Conservation (phyloP, 2,113 vertebrate species). For the Motacilla alba region DNA sequence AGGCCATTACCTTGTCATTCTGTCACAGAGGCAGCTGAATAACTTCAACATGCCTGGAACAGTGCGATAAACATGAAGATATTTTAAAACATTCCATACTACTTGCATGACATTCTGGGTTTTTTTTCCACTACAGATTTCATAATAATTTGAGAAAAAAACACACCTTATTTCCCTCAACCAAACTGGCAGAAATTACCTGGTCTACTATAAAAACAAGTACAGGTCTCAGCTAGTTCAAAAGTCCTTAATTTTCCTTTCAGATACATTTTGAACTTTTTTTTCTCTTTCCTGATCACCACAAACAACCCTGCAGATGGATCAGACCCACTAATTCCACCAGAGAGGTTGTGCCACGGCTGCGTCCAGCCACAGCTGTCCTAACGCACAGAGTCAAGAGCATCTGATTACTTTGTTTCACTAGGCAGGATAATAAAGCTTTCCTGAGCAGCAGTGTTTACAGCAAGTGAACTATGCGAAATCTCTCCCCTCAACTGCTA, state of each 20-base stretch:
- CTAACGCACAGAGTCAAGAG: background rate
- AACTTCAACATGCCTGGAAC: background rate
- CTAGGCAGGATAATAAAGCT: conserved; percentile 43
- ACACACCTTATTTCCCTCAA: background rate
- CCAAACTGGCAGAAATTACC: background rate
- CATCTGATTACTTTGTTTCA: conserved; percentile 41
- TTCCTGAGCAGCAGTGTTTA: conserved; percentile 58
- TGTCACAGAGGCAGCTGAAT: background rate
- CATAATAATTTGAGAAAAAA: background rate
- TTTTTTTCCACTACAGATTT: background rate
- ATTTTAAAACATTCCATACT: background rate
- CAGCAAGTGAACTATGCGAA: conserved; percentile 66
- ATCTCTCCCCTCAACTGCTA: conserved; percentile 65
- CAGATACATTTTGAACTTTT: background rate
- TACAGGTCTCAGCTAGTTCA: background rate
- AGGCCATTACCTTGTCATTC: background rate
- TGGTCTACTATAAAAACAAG: background rate
- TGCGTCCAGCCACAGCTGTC: background rate
- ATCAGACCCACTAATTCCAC: background rate
- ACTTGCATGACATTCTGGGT: background rate
- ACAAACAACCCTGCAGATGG: background rate
- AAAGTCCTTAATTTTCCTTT: background rate
- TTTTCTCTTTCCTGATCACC: background rate
- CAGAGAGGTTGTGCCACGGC: background rate
- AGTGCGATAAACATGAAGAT: background rate